These are phyloP conservation scores for Polyploca ridens DNA, from an alignment of 2,888 invertebrate genomes.

Conservation along the genomic window DNA sequence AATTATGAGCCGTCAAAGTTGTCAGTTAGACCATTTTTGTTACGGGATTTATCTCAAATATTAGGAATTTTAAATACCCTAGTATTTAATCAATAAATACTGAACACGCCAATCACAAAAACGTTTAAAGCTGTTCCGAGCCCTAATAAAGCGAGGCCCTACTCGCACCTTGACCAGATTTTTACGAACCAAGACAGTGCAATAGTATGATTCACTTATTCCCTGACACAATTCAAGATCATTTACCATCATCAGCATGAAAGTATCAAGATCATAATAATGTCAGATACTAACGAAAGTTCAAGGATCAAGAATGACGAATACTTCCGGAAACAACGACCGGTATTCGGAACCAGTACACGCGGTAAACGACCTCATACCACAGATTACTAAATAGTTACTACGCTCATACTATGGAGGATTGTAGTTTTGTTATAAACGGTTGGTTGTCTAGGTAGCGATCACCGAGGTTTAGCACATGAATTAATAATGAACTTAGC, in stretches of 20 bases:
- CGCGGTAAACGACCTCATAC: slow-evolving; percentile 38
- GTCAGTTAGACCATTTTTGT: no score
- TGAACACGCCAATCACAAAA: no score
- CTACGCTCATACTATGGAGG: slow-evolving; percentile 24
- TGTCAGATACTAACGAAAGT: slow-evolving; percentile 41
- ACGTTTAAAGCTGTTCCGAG: no score
- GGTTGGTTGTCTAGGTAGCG: slow-evolving; percentile 13
- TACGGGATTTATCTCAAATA: no score
- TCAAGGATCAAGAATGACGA: slow-evolving; percentile 53
- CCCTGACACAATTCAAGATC: not conserved
- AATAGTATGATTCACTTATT: not conserved
- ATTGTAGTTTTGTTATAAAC: slow-evolving; percentile 17
- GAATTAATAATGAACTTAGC: not conserved
- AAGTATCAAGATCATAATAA: not conserved
- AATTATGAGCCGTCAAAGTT: no score
- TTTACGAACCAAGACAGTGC: not conserved
- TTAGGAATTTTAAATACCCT: no score
- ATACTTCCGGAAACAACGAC: slow-evolving; percentile 39
- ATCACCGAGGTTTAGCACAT: not conserved
- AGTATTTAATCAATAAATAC: no score
- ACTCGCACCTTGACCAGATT: no score
- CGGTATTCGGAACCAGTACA: slow-evolving; percentile 28
- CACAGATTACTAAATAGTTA: no score
- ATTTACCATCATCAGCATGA: not conserved
- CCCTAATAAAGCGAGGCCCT: no score